Conservation (phyloP, 2,888 invertebrate genomes). For the Lasioglossum figueresi region DNA sequence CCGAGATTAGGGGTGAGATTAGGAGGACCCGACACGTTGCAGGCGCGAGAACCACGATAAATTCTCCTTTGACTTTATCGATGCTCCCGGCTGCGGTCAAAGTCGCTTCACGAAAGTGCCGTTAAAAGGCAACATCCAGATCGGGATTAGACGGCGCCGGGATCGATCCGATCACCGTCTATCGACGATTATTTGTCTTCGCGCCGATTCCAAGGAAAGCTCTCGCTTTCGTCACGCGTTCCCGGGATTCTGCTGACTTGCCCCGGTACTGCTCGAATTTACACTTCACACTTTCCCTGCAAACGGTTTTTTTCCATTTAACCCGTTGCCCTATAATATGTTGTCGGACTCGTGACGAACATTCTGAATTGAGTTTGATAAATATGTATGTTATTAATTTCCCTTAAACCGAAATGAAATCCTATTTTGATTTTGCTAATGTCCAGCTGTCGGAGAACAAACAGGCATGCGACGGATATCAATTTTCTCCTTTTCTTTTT, state of each 20-base stretch:
- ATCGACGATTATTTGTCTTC: constrained; percentile 56
- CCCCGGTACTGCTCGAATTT: neutral
- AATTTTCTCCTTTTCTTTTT: too few species aligned
- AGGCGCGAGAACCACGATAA: constrained; percentile 65
- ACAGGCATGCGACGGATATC: too few species aligned
- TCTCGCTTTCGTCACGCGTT: neutral
- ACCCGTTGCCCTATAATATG: too few species aligned
- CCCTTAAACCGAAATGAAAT: too few species aligned
- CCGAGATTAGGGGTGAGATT: constrained; percentile 70
- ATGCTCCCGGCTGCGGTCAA: constrained; percentile 54
- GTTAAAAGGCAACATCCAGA: constrained; percentile 63
- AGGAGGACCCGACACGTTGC: constrained; percentile 54
- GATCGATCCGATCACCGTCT: constrained; percentile 45
- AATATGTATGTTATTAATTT: too few species aligned
- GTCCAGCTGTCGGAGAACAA: too few species aligned
- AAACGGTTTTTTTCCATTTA: neutral
- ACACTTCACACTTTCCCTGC: neutral
- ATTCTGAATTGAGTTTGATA: too few species aligned
- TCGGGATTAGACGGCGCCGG: constrained; percentile 51
- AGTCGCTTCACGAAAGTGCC: constrained; percentile 61
- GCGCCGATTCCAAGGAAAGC: constrained; percentile 20
- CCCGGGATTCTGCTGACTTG: neutral
- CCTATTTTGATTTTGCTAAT: too few species aligned
- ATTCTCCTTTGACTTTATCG: constrained; percentile 73
- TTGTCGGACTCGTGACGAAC: too few species aligned